These are phyloP conservation scores for Ascaphus truei DNA, from an alignment of 2,113 vertebrate species.

Conservation along the genomic window DNA sequence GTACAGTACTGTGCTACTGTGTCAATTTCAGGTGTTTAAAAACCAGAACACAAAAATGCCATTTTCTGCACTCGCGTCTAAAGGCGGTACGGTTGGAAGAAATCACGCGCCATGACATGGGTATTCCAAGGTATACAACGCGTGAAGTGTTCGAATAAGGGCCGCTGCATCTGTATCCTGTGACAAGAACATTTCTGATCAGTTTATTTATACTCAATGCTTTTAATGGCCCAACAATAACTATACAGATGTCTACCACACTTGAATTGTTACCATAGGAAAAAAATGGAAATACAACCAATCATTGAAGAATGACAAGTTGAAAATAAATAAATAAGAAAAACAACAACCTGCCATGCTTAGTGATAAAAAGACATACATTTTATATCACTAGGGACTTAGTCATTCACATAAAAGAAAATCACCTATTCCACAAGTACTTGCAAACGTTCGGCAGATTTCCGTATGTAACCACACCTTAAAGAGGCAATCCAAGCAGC, in stretches of 20 bases:
- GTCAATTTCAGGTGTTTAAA: too few relatives aligned
- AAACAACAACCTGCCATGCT: conserved; percentile 11
- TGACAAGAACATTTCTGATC: conserved; percentile 14
- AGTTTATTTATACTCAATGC: conserved; percentile 1
- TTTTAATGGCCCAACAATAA: conserved; percentile 24
- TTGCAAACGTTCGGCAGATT: conserved; percentile 3
- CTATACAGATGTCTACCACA: conserved; percentile 8
- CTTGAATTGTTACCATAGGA: neutral
- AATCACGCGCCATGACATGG: too few relatives aligned
- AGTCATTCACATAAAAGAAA: neutral
- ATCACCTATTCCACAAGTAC: neutral
- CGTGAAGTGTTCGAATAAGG: too few relatives aligned
- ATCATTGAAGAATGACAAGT: conserved; percentile 5
- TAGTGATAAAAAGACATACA: conserved; percentile 3
- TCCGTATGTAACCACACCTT: neutral
- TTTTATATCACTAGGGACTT: neutral
- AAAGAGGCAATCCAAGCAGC: too few relatives aligned
- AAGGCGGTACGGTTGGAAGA: too few relatives aligned
- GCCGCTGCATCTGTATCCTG: too few relatives aligned
- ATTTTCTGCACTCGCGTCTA: too few relatives aligned
- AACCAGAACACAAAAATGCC: too few relatives aligned
- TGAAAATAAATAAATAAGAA: neutral
- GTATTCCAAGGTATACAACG: too few relatives aligned
- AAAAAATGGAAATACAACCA: neutral
- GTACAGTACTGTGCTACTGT: too few relatives aligned